Base-by-base conservation (phyloP, 2,113 vertebrate genomes). In the Tamias sibiricus region DNA sequence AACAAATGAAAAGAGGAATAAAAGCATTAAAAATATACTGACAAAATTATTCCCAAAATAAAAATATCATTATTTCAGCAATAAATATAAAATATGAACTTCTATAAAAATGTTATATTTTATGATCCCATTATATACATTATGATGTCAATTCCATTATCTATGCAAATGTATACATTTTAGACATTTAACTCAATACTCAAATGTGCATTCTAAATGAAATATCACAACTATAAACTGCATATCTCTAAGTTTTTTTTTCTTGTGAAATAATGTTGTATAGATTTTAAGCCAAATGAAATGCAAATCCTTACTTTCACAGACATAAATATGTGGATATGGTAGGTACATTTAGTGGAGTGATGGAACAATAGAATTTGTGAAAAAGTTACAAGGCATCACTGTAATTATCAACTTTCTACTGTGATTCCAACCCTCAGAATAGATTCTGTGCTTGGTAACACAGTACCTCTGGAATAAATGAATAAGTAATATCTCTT, bases 71-170 rank as follows among this genome's bases (percentile, higher is more conserved):
- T 84, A 97, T 72, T 90, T 93, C 19, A 76, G 76, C 83, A 87
- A 95, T 94, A 97, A 98, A 97, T 54, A 90, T 83, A 97, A 97
- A 95, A 92, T 96, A 97, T 84, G 22, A 95, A 71, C 72, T 94
- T 96, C 69, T 96, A 82, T 85, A 93, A 96, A 96, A 91, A 92
- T 37, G 91, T 84, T 96, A 94, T 92, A 24, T 97, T 91, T 97
- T 95, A 87, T 97, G 92, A 98, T 40, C 90, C 83, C 85, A 94
- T 98, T 97, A 96, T 84, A 69, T 96, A 64, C 57, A 90, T 96
- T 96, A 83, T 71, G 79, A 80, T 94, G 74, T 83, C 32, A 93
- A 95, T 95, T 90, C 62, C 66, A 79, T 96, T 98, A 79, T 89
- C 54, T 87, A 88, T 35, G 7, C 20, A 95, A 96, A 2, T 96